Evolutionary conservation across 2,797 vertebrate genomes (phyloP), one percentile per base, ranked within the genome.

Genomic region (Centroberyx gerrardi): DNA sequence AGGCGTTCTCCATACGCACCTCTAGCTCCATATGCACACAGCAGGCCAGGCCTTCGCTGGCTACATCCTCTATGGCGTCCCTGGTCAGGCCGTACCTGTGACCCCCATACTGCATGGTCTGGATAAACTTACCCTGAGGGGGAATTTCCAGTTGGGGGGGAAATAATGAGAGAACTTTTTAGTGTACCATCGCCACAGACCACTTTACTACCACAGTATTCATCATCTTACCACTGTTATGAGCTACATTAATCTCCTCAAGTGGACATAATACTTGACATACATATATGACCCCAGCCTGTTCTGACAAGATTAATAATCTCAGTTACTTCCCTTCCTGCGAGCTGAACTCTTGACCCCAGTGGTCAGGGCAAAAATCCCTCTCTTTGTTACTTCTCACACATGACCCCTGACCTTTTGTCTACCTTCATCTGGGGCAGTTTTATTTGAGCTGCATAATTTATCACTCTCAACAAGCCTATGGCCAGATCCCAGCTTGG

Each of bases 1-100:
- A 33, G 29, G 27, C 69, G 4, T 62, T 64, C 66, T 61, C 48
- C 59, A 68, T n/a, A 67, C 86, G 73, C 84, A 98, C 98, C 96
- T 99, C 98, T 33, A 99, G 93, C 88, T 99, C 98, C 95, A 99
- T 91, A 66, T 98, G 97, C 38, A 96, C 81, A 51, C 97, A 98
- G 88, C 96, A 96, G 1, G 95, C 97, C 5, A 99, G 93, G 2
- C 97, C 98, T 22, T 97, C 96, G 83, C 92, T 95, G 52, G 98
- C 98, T 8, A 96, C 95, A 0, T 87, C 90, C 84, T 99, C 98
- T 2, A 99, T 53, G 1, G 97, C 94, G 8, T 96, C 96, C 69
- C 96, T 94, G 72, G 89, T 96, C 73, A 99, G 91, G 0, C 98
- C 98, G 0, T 97, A 99, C 59, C 70, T 84, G 71, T 96, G 89